phyloP scores from a whole-genome alignment of 2,888 invertebrate species.

The Clanis bilineata region DNA sequence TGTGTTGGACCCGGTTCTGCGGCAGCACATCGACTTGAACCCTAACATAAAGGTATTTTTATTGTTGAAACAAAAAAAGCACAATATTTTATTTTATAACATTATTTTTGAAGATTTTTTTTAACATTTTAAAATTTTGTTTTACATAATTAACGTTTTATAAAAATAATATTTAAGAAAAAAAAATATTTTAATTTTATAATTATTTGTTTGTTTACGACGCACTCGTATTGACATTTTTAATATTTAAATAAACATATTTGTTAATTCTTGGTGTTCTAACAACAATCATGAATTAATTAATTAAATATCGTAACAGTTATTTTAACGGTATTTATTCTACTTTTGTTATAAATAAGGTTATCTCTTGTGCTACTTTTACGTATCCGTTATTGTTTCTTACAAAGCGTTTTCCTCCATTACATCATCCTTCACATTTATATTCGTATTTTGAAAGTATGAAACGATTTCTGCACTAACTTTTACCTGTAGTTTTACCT shows the following conservation, averaged over 20 bases:
- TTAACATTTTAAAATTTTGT: too few relatives aligned
- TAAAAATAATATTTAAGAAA: too few relatives aligned
- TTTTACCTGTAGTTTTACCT: too few relatives aligned
- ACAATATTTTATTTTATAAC: too few relatives aligned
- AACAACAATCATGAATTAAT: neutral
- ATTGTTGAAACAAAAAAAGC: too few relatives aligned
- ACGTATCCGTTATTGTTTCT: neutral
- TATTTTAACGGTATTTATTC: neutral
- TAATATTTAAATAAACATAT: too few relatives aligned
- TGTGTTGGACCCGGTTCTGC: conserved; percentile 33
- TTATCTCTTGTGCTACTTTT: neutral
- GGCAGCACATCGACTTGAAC: conserved; percentile 32
- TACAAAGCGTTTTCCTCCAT: neutral
- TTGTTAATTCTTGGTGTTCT: too few relatives aligned
- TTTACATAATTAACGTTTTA: too few relatives aligned
- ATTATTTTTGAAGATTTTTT: too few relatives aligned
- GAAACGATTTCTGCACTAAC: neutral
- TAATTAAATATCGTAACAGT: neutral
- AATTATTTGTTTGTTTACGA: too few relatives aligned
- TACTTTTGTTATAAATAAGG: neutral
- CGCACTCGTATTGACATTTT: too few relatives aligned
- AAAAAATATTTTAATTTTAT: too few relatives aligned
- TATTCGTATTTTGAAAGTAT: neutral
- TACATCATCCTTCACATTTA: neutral
- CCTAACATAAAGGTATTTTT: conserved; percentile 30